phyloP scores from a whole-genome alignment of 2,113 vertebrate species.

The Oxyruncus cristatus region DNA sequence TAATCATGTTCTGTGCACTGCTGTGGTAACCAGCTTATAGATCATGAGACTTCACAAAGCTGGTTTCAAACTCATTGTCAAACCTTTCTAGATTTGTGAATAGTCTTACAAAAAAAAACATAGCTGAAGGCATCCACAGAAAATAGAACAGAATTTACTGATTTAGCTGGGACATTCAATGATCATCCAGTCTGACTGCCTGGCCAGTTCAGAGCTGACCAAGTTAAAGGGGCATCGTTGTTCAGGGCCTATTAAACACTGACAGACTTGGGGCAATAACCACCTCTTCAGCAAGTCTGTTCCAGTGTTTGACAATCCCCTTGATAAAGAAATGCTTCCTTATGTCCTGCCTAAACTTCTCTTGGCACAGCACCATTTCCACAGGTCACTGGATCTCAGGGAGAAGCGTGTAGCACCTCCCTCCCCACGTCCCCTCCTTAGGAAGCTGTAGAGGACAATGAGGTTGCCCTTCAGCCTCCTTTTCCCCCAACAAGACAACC shows the following conservation, averaged over 20 bases:
- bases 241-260: background rate
- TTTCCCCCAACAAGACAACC: background rate
- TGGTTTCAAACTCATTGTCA: background rate
- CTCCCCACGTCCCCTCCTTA: background rate
- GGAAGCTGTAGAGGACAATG: background rate
- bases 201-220: background rate
- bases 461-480: background rate
- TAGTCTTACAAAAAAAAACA: background rate
- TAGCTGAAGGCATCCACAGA: background rate
- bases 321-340: background rate
- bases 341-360: background rate
- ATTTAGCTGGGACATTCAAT: background rate
- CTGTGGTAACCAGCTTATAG: background rate
- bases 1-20: background rate
- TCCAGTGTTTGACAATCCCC: background rate
- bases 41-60: background rate
- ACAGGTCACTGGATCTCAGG: background rate
- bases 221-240: rapidly evolving
- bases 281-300: background rate
- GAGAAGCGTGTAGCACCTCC: background rate
- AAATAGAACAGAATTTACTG: background rate
- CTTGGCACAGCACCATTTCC: background rate
- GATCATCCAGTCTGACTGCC: background rate
- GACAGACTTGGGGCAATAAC: rapidly evolving
- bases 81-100: background rate